Conservation (phyloP, 2,113 vertebrate species). For the Corythornis cristatus region DNA sequence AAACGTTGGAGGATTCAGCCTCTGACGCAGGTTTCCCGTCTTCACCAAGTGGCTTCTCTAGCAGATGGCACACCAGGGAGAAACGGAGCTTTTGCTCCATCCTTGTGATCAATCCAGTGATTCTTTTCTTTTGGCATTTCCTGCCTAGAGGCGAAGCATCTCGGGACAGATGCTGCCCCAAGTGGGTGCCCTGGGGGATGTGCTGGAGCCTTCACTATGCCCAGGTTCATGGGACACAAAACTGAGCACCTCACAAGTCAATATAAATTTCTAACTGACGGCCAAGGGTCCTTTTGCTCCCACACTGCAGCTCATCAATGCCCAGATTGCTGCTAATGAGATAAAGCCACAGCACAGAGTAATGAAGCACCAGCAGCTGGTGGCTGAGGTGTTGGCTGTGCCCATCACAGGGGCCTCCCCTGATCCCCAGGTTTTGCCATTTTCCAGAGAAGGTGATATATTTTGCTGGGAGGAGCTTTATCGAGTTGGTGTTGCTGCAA, state of each 20-base stretch:
- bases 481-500: rapidly evolving
- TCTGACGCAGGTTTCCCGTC: neutral
- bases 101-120: neutral
- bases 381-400: neutral
- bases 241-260: rapidly evolving
- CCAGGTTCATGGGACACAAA: neutral
- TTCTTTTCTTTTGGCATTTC: neutral
- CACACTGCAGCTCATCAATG: neutral
- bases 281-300: neutral
- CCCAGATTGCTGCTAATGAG: neutral
- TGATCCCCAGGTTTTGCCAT: rapidly evolving
- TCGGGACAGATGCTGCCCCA: rapidly evolving
- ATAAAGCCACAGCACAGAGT: neutral
- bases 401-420: neutral
- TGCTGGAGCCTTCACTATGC: rapidly evolving
- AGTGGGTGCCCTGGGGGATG: rapidly evolving
- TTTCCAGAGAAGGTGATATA: rapidly evolving
- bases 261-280: rapidly evolving
- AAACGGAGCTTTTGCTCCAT: neutral
- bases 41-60: neutral
- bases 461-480: neutral
- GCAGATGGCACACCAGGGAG: neutral
- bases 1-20: neutral
- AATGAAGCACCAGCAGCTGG: neutral
- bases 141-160: neutral